Evolutionary conservation across 2,797 vertebrate genomes (phyloP).

Genomic region (Crax fasciolata): DNA sequence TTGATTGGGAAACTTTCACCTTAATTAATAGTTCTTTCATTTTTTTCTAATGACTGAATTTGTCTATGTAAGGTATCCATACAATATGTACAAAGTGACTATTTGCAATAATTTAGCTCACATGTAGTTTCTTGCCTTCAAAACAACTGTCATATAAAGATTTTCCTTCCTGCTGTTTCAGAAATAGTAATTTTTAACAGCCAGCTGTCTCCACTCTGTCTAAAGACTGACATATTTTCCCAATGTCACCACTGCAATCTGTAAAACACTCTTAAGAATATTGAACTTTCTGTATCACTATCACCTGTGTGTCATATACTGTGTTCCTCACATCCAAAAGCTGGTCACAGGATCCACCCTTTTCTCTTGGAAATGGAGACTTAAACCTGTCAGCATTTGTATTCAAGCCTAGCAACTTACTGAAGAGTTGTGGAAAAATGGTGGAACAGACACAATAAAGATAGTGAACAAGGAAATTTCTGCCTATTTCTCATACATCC

Average conservation of each 20-base stretch:
- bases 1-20: neutral
- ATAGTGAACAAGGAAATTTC: neutral
- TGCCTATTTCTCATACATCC: neutral
- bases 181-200: neutral
- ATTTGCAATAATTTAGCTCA: neutral
- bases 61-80: neutral
- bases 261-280: neutral
- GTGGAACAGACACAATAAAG: neutral
- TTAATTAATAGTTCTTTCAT: neutral
- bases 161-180: conserved; percentile 8
- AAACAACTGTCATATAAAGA: neutral
- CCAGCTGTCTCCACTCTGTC: neutral
- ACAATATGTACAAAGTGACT: neutral
- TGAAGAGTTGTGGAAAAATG: neutral
- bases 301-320: neutral
- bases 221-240: neutral
- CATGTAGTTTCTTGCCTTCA: neutral
- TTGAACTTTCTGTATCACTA: neutral
- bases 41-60: neutral
- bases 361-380: neutral
- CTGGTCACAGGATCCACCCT: neutral
- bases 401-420: neutral
- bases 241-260: neutral
- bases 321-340: neutral
- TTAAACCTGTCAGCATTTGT: neutral